phyloP scores from a whole-genome alignment of 2,888 invertebrate genomes.

The Chydorus sphaericus region DNA sequence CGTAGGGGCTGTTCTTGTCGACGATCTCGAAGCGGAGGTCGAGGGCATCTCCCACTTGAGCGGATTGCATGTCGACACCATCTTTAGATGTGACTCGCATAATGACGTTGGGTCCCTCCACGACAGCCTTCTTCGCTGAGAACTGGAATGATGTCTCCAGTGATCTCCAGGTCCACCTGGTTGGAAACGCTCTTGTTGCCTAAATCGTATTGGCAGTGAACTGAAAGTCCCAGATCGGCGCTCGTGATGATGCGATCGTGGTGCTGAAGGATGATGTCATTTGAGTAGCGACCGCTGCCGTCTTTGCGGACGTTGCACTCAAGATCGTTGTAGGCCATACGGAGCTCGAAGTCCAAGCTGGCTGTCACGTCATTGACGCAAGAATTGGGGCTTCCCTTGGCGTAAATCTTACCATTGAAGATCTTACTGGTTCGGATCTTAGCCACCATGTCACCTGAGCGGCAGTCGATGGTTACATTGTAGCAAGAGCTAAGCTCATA shows the following conservation, averaged over 20 bases:
- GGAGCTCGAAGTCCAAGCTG: slow-evolving; percentile 75
- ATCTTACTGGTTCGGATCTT: slow-evolving; percentile 79
- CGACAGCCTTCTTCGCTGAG: slow-evolving; percentile 76
- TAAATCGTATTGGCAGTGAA: slow-evolving; percentile 85
- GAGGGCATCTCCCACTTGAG: slow-evolving; percentile 83
- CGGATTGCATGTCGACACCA: slow-evolving; percentile 67
- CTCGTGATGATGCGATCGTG: slow-evolving; percentile 91
- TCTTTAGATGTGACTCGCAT: slow-evolving; percentile 46
- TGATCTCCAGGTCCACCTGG: slow-evolving; percentile 57
- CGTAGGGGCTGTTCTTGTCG: slow-evolving; percentile 83
- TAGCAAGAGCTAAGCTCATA: slow-evolving; percentile 87
- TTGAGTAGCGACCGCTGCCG: slow-evolving; percentile 69
- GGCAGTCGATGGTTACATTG: slow-evolving; percentile 85
- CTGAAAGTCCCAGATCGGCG: slow-evolving; percentile 80
- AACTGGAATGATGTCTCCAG: slow-evolving; percentile 71
- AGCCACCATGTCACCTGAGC: slow-evolving; percentile 75
- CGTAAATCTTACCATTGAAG: slow-evolving; percentile 88
- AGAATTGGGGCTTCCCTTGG: slow-evolving; percentile 83
- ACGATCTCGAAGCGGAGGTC: slow-evolving; percentile 81
- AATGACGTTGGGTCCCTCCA: slow-evolving; percentile 85
- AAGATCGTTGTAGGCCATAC: slow-evolving; percentile 80
- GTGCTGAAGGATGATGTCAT: slow-evolving; percentile 79
- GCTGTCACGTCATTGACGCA: slow-evolving; percentile 79
- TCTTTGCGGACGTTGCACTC: slow-evolving; percentile 86
- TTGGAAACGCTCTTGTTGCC: slow-evolving; percentile 88